Conservation (phyloP, 2,797 vertebrate genomes). For the Macropus fuliginosus region DNA sequence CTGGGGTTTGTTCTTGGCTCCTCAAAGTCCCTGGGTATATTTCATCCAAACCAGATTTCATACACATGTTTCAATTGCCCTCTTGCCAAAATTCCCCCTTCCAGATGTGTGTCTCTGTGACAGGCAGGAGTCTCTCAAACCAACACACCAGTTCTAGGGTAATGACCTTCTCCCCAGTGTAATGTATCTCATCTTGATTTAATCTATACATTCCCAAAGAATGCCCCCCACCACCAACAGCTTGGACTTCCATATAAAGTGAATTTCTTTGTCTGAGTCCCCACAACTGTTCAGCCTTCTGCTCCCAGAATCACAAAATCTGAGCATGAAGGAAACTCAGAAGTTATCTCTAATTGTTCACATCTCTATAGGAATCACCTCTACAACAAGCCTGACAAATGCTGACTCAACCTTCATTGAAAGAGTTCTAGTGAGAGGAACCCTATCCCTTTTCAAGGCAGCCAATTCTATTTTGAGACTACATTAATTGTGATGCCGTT, state of each 20-base stretch:
- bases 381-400: neutral
- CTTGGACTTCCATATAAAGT: neutral
- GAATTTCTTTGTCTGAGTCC: neutral
- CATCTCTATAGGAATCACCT: neutral
- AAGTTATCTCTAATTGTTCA: neutral
- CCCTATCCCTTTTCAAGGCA: neutral
- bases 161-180: neutral
- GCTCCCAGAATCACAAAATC: neutral
- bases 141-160: constrained; percentile 50
- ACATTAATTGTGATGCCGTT: neutral
- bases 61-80: constrained; percentile 30
- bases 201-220: neutral
- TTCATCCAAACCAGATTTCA: constrained; percentile 53
- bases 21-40: constrained; percentile 43
- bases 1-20: neutral
- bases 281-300: neutral
- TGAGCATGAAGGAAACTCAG: neutral
- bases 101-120: constrained; percentile 52
- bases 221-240: neutral
- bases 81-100: neutral
- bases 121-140: constrained; percentile 57
- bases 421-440: neutral
- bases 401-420: neutral
- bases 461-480: neutral
- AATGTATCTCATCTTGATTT: neutral